phyloP scores from a whole-genome alignment of 2,888 invertebrate genomes.

The Perizoma flavofasciatum region DNA sequence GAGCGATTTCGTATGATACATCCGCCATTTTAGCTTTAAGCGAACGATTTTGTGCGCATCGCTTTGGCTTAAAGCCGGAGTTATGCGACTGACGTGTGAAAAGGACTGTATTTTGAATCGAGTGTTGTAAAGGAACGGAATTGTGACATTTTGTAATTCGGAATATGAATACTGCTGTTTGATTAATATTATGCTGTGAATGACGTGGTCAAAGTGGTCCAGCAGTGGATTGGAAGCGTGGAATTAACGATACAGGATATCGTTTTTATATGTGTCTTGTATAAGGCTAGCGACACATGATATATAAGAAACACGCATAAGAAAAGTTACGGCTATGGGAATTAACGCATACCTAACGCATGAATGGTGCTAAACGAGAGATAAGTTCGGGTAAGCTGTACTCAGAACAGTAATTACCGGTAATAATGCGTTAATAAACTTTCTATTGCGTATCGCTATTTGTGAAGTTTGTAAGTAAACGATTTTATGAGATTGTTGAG shows the following conservation, averaged over 20 bases:
- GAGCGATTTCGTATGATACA: slow-evolving; percentile 20
- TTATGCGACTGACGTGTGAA: neutral
- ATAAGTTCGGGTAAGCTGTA: neutral
- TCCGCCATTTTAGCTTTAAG: slow-evolving; percentile 19
- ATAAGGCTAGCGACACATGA: slow-evolving; percentile 5
- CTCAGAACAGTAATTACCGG: neutral
- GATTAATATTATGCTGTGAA: neutral
- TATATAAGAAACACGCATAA: too few species aligned
- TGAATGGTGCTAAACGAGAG: slow-evolving; percentile 15
- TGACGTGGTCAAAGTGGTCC: neutral
- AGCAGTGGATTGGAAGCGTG: too few species aligned
- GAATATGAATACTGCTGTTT: neutral
- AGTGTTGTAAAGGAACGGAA: slow-evolving; percentile 2
- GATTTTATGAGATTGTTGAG: slow-evolving; percentile 9
- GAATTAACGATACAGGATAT: slow-evolving; percentile 1
- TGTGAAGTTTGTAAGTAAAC: slow-evolving; percentile 2
- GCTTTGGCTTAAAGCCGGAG: slow-evolving; percentile 16
- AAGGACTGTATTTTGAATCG: slow-evolving; percentile 11
- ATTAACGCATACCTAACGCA: neutral
- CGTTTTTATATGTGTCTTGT: slow-evolving; percentile 12
- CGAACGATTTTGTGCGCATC: slow-evolving; percentile 2
- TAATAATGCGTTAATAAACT: neutral
- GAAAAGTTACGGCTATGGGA: too few species aligned
- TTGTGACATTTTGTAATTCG: slow-evolving; percentile 9
- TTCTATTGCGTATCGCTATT: slow-evolving; percentile 13